Evolutionary conservation across 2,888 invertebrate genomes (phyloP).

Genomic region (Capitulum mitella): DNA sequence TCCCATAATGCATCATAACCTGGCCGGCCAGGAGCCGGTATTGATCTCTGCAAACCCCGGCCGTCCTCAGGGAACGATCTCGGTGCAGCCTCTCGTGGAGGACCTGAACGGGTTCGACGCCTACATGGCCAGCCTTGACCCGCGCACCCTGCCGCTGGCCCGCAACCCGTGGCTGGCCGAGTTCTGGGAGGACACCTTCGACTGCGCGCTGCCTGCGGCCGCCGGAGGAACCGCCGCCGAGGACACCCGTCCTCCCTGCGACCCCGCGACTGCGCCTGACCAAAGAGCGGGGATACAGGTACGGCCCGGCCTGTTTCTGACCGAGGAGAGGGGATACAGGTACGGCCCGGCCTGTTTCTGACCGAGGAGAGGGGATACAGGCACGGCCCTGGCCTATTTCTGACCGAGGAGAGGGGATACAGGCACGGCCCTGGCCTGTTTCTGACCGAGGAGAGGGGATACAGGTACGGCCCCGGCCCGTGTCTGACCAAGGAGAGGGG

Average conservation of each 20-base stretch:
- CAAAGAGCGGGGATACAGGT: not conserved
- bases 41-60: too few relatives aligned
- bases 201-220: constrained; percentile 37
- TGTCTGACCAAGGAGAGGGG: too few relatives aligned
- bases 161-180: constrained; percentile 51
- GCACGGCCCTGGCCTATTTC: too few relatives aligned
- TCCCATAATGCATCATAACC: too few relatives aligned
- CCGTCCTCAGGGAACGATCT: constrained; percentile 51
- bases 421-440: too few relatives aligned
- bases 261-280: not conserved
- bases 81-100: constrained; percentile 49
- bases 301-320: not conserved
- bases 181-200: constrained; percentile 48
- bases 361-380: too few relatives aligned
- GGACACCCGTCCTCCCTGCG: not conserved
- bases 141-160: constrained; percentile 39
- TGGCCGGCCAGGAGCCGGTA: too few relatives aligned
- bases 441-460: too few relatives aligned
- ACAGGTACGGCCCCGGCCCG: constrained; percentile 25
- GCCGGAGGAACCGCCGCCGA: not conserved
- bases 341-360: too few relatives aligned
- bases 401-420: too few relatives aligned
- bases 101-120: constrained; percentile 48
- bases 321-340: too few relatives aligned
- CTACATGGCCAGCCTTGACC: constrained; percentile 46